Evolutionary conservation across 2,888 invertebrate species (phyloP).

Genomic region (Digitonthophagus gazella): DNA sequence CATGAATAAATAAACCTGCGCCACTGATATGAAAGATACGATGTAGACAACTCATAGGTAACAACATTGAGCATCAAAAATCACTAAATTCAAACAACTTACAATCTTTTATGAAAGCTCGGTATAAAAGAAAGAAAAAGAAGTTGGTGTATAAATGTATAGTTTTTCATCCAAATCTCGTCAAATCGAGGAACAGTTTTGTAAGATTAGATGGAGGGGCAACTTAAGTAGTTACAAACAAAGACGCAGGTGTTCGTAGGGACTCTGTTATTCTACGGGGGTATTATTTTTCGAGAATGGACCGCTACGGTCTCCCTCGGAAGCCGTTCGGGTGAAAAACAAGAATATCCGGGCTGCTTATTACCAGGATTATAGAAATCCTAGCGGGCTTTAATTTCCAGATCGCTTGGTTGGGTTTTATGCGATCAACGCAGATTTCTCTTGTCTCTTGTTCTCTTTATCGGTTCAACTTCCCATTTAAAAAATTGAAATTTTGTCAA

Average conservation of each 20-base stretch:
- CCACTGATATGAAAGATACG: too few relatives aligned
- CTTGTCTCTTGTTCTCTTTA: background rate
- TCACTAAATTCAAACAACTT: too few relatives aligned
- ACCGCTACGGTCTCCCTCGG: conserved; percentile 28
- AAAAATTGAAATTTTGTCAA: too few relatives aligned
- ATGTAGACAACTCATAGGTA: too few relatives aligned
- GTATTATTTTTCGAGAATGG: conserved; percentile 50
- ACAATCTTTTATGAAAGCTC: too few relatives aligned
- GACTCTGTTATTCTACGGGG: conserved; percentile 43
- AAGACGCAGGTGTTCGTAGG: conserved; percentile 45
- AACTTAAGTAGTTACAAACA: conserved; percentile 39
- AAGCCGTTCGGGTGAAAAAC: background rate
- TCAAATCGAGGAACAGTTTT: too few relatives aligned
- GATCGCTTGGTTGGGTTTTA: background rate
- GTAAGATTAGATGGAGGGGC: background rate
- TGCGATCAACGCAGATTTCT: background rate
- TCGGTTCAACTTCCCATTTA: too few relatives aligned
- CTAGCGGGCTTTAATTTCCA: background rate
- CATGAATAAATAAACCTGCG: too few relatives aligned
- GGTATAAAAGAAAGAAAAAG: too few relatives aligned
- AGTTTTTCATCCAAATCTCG: too few relatives aligned
- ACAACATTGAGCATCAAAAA: too few relatives aligned
- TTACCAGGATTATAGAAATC: background rate
- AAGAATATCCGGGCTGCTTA: background rate
- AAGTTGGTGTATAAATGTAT: too few relatives aligned